Percentiles rank a stretch among this genome's conserved stretches.
phyloP scores from a whole-genome alignment of 1,140 invertebrate genomes.

The Teleopsis dalmanni region DNA sequence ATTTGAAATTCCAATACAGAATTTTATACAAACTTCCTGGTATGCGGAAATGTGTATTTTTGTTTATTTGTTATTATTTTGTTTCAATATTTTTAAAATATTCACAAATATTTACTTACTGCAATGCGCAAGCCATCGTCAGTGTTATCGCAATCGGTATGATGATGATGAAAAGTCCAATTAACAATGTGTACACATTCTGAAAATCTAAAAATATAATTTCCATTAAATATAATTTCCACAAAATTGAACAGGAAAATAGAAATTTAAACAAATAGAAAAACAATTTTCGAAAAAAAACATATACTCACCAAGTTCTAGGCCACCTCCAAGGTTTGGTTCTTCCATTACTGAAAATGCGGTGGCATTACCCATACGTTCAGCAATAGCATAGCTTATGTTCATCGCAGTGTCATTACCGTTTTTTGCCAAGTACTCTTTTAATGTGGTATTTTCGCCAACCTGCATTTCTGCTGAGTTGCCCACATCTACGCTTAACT shows the following conservation, averaged over 20 bases:
- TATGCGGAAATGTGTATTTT: no score
- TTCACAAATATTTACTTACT: no score
- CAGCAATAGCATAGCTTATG: slow-evolving; percentile 6
- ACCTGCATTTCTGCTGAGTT: slow-evolving; percentile 14
- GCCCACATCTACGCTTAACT: slow-evolving; percentile 25
- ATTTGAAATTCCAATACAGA: no score
- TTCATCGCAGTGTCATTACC: slow-evolving; percentile 3
- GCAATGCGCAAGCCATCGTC: slow-evolving; percentile 31
- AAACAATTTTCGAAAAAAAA: neutral
- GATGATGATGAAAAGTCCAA: slow-evolving; percentile 30
- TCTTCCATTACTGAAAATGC: slow-evolving; percentile 25
- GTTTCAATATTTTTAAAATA: no score
- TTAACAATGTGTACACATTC: neutral
- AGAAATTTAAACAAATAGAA: neutral
- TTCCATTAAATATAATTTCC: neutral
- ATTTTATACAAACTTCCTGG: no score
- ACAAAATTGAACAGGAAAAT: neutral
- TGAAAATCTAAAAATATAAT: slow-evolving; percentile 5
- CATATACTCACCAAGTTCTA: slow-evolving; percentile 4
- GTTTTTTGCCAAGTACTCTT: slow-evolving; percentile 6
- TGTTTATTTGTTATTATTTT: no score
- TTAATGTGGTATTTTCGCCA: slow-evolving; percentile 2
- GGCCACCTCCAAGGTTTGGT: neutral
- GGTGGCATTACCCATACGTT: slow-evolving; percentile 16
- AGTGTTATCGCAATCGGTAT: slow-evolving; percentile 27